Evolutionary conservation across 2,113 vertebrate species (phyloP), one percentile per base, ranked within the genome.

Genomic region (Camelus bactrianus): DNA sequence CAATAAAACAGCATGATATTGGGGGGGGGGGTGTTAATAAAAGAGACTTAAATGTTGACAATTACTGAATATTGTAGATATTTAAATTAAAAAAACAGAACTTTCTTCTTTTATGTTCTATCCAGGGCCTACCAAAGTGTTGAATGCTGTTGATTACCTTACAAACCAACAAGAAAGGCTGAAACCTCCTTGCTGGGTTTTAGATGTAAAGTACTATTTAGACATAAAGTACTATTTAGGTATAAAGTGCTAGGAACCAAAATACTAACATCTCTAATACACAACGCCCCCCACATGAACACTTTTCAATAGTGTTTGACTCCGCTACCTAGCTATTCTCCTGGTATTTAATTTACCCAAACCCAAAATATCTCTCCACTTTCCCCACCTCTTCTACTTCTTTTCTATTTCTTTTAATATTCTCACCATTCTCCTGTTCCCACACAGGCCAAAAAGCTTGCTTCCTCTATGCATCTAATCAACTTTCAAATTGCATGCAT

Each of bases 71-170:
- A 92, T 3, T 72, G 8, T 67, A 38, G 54, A 54, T 77, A 75
- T 46, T 75, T 82, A 77, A 46, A 83, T 35, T 84, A 7, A 8
- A 75, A 56, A 30, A 73, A 90, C 54, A 32, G 0, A 35, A 60
- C 50, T 69, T n/a, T 48, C 58, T 89, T 64, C 26, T 64, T 86
- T 92, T 83, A 32, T 84, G 10, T 76, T 91, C 92, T 97, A 83
- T 14, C 38, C 28, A 77, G n/a, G 42, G n/a, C 22, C 69, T 86
- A 70, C 32, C 9, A 38, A 95, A 80, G n/a, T 70, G 38, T 2
- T 38, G 15, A 94, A 70, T n/a, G 48, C 35, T 95, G 67, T 35
- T 56, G 19, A 58, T 22, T 60, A 19, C 50, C 32, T 42, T 48
- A 88, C 28, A 80, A 90, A 82, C 6, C 82, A 35, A 95, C 16